These are phyloP conservation scores for Ommatoiulus sabulosus DNA, from an alignment of 2,888 invertebrate genomes.

Conservation along the genomic window DNA sequence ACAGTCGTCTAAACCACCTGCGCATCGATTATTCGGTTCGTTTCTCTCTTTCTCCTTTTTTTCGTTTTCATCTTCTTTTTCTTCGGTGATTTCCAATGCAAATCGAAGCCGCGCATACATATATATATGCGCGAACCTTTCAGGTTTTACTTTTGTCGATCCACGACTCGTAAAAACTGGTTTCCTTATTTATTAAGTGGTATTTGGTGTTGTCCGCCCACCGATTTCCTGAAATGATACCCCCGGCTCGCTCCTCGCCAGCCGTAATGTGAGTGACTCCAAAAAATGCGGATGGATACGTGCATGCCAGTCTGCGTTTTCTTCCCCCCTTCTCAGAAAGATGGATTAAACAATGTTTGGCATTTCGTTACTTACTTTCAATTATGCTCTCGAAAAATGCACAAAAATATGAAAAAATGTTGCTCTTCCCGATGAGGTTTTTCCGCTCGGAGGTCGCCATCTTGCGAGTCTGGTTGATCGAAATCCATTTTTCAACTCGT, in stretches of 20 bases:
- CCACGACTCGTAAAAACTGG: slow-evolving; percentile 8
- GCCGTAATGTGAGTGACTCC: slow-evolving; percentile 28
- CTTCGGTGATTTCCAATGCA: slow-evolving; percentile 26
- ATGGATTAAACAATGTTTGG: slow-evolving; percentile 36
- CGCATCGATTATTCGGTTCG: slow-evolving; percentile 39
- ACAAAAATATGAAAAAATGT: not conserved
- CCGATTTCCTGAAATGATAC: slow-evolving; percentile 43
- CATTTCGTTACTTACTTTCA: slow-evolving; percentile 36
- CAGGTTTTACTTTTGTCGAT: not conserved
- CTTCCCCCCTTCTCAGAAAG: not conserved
- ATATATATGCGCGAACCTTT: not conserved
- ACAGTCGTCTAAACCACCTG: slow-evolving; percentile 10
- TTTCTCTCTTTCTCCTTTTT: not conserved
- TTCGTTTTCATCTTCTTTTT: slow-evolving; percentile 12
- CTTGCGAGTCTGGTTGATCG: not conserved
- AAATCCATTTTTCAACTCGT: not conserved
- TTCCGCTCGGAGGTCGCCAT: not conserved
- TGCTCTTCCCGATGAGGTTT: not conserved
- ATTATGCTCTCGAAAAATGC: not conserved
- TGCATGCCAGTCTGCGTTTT: not conserved
- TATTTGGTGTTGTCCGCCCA: slow-evolving; percentile 40
- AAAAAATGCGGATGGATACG: slow-evolving; percentile 40
- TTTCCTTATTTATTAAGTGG: slow-evolving; percentile 43
- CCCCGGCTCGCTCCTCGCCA: not conserved
- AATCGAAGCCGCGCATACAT: slow-evolving; percentile 15